These are phyloP conservation scores for Boloria selene DNA, from an alignment of 2,888 invertebrate species.

Conservation along the genomic window DNA sequence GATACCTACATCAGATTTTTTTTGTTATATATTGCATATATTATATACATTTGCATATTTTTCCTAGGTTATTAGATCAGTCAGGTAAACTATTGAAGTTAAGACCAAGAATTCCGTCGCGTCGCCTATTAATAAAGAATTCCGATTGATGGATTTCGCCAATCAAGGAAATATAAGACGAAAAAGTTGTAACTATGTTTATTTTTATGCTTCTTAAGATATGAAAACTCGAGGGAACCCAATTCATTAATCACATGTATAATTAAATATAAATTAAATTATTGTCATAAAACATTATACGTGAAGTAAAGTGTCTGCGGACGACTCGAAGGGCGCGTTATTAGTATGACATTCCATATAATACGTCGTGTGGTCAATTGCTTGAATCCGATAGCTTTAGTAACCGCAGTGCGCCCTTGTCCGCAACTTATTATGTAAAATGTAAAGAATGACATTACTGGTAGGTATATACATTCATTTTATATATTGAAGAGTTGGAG, in stretches of 20 bases:
- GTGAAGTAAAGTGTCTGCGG: slow-evolving; percentile 1
- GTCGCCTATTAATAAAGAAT: too few relatives aligned
- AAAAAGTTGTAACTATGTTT: too few relatives aligned
- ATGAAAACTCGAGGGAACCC: not conserved
- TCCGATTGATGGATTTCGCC: too few relatives aligned
- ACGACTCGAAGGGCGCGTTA: slow-evolving; percentile 32
- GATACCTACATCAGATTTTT: too few relatives aligned
- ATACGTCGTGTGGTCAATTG: slow-evolving; percentile 39
- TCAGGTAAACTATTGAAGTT: too few relatives aligned
- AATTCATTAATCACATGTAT: not conserved
- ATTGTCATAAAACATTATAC: slow-evolving; percentile 25
- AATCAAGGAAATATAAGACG: too few relatives aligned
- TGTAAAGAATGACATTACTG: slow-evolving; percentile 14
- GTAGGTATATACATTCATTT: not conserved
- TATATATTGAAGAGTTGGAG: not conserved
- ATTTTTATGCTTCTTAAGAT: too few relatives aligned
- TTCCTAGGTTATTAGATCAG: too few relatives aligned
- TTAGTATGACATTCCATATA: slow-evolving; percentile 32
- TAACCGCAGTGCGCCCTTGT: slow-evolving; percentile 50
- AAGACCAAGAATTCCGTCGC: too few relatives aligned
- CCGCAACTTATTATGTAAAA: slow-evolving; percentile 37
- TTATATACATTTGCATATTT: too few relatives aligned
- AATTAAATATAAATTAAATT: slow-evolving; percentile 2
- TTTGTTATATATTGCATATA: too few relatives aligned
- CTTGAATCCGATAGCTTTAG: slow-evolving; percentile 38